phyloP scores from a whole-genome alignment of 2,113 vertebrate species.

The Coreoperca whiteheadi region DNA sequence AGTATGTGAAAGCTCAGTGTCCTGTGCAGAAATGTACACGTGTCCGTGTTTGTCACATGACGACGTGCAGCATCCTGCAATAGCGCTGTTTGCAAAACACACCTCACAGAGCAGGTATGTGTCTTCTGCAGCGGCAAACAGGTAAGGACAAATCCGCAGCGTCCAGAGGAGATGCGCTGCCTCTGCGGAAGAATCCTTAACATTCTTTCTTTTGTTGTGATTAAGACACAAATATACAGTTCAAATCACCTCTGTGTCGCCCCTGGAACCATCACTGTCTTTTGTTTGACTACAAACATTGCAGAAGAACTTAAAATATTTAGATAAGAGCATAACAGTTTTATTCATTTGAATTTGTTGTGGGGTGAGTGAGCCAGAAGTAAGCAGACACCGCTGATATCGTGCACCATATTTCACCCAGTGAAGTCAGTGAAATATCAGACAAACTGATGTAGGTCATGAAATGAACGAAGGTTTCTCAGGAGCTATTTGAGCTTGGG shows the following conservation, averaged over 20 bases:
- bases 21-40: conserved; percentile 9
- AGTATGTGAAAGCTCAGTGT: neutral
- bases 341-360: conserved; percentile 23
- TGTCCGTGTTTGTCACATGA: conserved; percentile 13
- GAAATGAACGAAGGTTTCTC: neutral
- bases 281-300: conserved; percentile 63
- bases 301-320: conserved; percentile 1
- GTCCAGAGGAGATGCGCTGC: conserved; percentile 35
- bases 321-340: neutral
- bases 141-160: conserved; percentile 69
- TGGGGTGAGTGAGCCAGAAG: neutral
- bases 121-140: conserved; percentile 57
- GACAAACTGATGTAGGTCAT: neutral
- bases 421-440: neutral
- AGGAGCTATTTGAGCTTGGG: neutral
- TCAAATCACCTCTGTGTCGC: conserved; percentile 23
- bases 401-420: neutral
- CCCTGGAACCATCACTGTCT: neutral
- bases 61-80: conserved; percentile 38
- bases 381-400: neutral
- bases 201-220: conserved; percentile 74
- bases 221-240: conserved; percentile 33
- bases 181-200: conserved; percentile 32
- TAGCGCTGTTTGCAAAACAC: conserved; percentile 57
- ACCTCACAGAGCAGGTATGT: conserved; percentile 60